phyloP scores from a whole-genome alignment of 1,140 invertebrate species.

The Magallana angulata region DNA sequence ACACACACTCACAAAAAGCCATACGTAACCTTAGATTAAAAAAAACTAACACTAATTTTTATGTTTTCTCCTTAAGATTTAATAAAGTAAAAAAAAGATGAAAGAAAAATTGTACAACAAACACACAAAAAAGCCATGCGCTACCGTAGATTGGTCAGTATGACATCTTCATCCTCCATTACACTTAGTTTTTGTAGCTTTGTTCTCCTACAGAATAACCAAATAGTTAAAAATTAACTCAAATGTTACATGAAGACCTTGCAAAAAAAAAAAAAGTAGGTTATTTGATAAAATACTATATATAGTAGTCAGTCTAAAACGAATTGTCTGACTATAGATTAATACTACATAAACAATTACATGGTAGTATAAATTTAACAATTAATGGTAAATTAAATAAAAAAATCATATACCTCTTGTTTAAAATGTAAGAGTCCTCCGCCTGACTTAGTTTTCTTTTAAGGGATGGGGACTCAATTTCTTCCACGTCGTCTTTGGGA shows the following conservation, averaged over 20 bases:
- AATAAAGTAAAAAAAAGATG: neutral
- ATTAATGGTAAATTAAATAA: slow-evolving; percentile 29
- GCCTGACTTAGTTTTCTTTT: neutral
- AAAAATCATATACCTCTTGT: neutral
- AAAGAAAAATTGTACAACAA: slow-evolving; percentile 14
- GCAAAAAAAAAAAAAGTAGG: no score
- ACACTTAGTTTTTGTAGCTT: slow-evolving; percentile 2
- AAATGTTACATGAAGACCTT: neutral
- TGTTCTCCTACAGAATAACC: neutral
- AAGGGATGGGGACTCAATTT: neutral
- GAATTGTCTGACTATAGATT: slow-evolving; percentile 17
- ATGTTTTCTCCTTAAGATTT: no score
- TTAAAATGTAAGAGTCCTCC: slow-evolving; percentile 3
- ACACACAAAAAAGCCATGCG: neutral
- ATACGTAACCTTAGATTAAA: no score
- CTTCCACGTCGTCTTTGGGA: neutral
- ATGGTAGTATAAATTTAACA: slow-evolving; percentile 7
- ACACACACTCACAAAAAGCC: no score
- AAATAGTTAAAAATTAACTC: neutral
- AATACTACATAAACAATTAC: slow-evolving; percentile 10
- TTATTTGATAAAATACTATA: no score
- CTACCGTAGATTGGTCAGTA: neutral
- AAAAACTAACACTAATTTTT: no score
- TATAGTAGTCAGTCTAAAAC: neutral
- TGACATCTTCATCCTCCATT: neutral